These are phyloP conservation scores for Gnathochromis pfefferi DNA, from an alignment of 2,113 vertebrate genomes.

Conservation along the genomic window DNA sequence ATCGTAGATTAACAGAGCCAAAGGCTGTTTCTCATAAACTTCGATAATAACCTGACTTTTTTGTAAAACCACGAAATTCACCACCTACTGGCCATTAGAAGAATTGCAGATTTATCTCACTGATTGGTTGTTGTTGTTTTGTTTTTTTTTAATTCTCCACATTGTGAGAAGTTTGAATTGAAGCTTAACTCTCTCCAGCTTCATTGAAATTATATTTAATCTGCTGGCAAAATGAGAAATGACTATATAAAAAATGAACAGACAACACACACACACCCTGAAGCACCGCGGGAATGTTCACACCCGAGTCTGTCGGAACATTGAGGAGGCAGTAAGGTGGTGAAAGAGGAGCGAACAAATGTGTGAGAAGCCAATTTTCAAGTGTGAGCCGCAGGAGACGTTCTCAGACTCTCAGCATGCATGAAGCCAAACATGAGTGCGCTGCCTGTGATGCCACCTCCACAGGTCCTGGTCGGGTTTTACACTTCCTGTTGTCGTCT, in stretches of 20 bases:
- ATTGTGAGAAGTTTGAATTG: neutral
- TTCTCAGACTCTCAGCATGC: neutral
- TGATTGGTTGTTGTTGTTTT: neutral
- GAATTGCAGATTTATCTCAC: neutral
- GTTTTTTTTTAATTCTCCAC: neutral
- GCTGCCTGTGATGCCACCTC: neutral
- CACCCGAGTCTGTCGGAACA: neutral
- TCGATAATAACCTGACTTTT: neutral
- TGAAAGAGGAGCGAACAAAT: neutral
- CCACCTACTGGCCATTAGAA: neutral
- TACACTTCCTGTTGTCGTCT: neutral
- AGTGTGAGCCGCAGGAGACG: neutral
- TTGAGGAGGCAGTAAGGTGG: neutral
- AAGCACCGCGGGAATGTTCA: neutral
- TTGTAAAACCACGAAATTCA: neutral
- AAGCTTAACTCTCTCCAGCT: neutral
- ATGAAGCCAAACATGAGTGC: neutral
- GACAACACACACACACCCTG: neutral
- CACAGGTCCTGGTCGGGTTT: neutral
- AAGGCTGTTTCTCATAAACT: neutral
- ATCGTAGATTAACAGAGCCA: neutral
- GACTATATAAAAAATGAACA: neutral
- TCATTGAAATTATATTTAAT: neutral
- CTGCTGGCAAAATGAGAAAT: neutral
- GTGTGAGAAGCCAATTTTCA: conserved; percentile 2